These are phyloP conservation scores for Apus apus DNA, from an alignment of 2,113 vertebrate species.

Conservation along the genomic window DNA sequence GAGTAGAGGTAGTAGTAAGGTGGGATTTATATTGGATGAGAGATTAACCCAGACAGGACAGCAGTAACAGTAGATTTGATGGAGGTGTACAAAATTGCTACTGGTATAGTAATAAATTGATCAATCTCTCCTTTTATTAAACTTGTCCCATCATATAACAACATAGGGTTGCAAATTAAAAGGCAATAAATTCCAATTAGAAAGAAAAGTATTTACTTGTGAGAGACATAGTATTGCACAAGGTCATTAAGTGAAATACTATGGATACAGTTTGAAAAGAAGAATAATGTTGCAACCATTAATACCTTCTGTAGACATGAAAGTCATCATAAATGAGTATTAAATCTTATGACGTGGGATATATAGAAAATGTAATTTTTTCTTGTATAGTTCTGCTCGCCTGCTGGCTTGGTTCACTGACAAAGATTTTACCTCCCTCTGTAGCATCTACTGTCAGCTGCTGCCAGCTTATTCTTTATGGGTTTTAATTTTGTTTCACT, in stretches of 20 bases:
- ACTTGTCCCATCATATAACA: background rate
- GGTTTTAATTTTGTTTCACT: constrained; percentile 67
- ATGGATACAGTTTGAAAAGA: background rate
- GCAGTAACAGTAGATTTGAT: constrained; percentile 28
- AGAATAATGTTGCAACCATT: background rate
- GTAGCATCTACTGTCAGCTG: background rate
- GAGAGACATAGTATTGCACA: background rate
- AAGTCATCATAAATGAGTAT: constrained; percentile 7
- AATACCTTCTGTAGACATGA: background rate
- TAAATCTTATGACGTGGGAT: background rate
- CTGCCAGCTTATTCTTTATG: constrained; percentile 50
- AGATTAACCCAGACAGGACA: constrained; percentile 46
- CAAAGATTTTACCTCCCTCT: constrained; percentile 12
- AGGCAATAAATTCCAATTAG: constrained; percentile 20
- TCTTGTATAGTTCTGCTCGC: background rate
- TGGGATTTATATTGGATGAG: constrained; percentile 30
- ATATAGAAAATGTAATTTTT: background rate
- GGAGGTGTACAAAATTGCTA: constrained; percentile 20
- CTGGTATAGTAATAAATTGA: constrained; percentile 27
- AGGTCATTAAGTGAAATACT: constrained; percentile 30
- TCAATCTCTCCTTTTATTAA: constrained; percentile 36
- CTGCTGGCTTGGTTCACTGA: constrained; percentile 5
- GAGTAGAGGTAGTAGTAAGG: background rate
- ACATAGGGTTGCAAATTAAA: constrained; percentile 43
- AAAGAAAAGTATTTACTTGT: constrained; percentile 14